Evolutionary conservation across 2,888 invertebrate species (phyloP).

Genomic region (Drosophila anomalipes): DNA sequence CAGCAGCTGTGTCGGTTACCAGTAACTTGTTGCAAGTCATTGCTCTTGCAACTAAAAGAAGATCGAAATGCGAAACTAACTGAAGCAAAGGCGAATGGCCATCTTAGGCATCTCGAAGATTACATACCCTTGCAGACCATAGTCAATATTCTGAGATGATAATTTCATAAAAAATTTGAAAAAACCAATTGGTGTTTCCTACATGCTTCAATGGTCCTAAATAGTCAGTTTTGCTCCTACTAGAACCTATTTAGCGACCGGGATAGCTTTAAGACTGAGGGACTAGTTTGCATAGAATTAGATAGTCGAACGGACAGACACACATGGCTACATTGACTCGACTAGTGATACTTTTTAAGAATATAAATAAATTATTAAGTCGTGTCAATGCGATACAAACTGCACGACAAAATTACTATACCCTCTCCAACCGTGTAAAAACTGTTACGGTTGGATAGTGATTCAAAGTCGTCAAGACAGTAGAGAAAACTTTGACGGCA

Average conservation of each 20-base stretch:
- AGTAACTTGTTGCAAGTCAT: slow-evolving; percentile 3
- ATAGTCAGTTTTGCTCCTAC: not conserved
- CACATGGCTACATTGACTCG: not conserved
- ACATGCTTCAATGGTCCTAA: not conserved
- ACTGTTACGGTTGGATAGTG: not conserved
- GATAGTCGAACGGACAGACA: not conserved
- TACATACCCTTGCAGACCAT: not conserved
- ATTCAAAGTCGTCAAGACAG: not conserved
- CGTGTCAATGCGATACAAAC: not conserved
- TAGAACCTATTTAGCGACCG: not conserved
- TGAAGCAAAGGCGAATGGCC: not conserved
- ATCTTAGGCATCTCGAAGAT: not conserved
- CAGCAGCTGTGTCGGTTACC: not conserved
- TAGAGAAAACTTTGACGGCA: not conserved
- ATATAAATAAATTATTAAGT: not conserved
- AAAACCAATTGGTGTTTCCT: not conserved
- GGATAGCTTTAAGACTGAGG: not conserved
- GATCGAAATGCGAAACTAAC: not conserved
- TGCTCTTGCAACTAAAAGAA: not conserved
- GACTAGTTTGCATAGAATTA: not conserved
- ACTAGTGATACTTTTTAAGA: not conserved
- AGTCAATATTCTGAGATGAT: not conserved
- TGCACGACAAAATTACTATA: not conserved
- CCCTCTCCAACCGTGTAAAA: not conserved
- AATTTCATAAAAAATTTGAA: not conserved